Percentiles rank a stretch among this genome's conserved stretches.
Evolutionary conservation across 2,797 vertebrate species (phyloP).

Genomic region (Ctenosaura bakeri): DNA sequence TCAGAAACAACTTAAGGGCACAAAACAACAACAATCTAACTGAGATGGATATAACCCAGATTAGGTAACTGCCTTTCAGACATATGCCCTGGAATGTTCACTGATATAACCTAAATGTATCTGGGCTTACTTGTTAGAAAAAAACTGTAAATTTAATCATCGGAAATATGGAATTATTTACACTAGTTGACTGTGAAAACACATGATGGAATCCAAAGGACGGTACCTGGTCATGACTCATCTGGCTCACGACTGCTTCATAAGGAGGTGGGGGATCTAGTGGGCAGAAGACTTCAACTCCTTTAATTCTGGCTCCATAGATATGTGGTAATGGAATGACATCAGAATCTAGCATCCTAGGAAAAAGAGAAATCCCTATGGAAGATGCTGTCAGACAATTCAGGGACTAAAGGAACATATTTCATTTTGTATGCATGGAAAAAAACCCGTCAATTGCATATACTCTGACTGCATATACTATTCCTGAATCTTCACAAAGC

Average conservation of each 20-base stretch:
- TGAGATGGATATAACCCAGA: not conserved
- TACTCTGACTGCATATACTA: not conserved
- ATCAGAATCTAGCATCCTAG: slow-evolving; percentile 82
- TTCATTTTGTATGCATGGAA: not conserved
- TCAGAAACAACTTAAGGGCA: too few relatives aligned
- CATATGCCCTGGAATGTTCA: not conserved
- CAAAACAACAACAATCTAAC: too few relatives aligned
- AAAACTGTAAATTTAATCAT: fast-evolving
- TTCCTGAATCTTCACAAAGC: not conserved
- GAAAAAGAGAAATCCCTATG: slow-evolving; percentile 32
- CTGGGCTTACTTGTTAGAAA: not conserved
- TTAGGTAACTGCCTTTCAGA: not conserved
- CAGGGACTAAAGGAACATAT: not conserved
- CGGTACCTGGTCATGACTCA: slow-evolving; percentile 74
- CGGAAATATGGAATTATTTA: not conserved
- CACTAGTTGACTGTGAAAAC: not conserved
- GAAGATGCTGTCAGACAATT: not conserved
- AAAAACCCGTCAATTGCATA: not conserved
- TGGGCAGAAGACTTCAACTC: slow-evolving; percentile 85
- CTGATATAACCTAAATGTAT: not conserved
- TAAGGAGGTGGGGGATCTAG: slow-evolving; percentile 88
- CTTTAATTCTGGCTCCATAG: slow-evolving; percentile 83
- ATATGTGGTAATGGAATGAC: slow-evolving; percentile 85
- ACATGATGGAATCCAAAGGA: not conserved
- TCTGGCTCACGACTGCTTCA: slow-evolving; percentile 77